Evolutionary conservation across 2,888 invertebrate species (phyloP).

Genomic region (Sepioteuthis lessoniana): DNA sequence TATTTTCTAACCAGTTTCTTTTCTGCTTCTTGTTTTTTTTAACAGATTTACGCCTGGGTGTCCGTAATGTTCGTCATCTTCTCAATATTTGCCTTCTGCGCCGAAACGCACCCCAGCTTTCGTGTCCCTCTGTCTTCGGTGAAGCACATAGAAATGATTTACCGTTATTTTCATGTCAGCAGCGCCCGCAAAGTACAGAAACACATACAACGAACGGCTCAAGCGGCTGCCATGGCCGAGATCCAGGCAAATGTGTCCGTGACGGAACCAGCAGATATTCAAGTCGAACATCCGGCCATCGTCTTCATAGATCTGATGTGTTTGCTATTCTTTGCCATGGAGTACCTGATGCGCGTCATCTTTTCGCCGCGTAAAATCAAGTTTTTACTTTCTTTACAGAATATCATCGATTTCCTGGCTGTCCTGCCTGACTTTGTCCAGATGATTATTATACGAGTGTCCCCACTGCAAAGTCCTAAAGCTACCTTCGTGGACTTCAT

Average conservation of each 20-base stretch:
- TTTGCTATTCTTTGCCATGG: slow-evolving; percentile 70
- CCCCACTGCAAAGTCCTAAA: slow-evolving; percentile 58
- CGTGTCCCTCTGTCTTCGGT: slow-evolving; percentile 55
- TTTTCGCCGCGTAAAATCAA: slow-evolving; percentile 68
- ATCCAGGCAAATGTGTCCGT: background rate
- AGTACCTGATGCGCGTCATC: slow-evolving; percentile 68
- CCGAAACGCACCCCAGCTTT: slow-evolving; percentile 70
- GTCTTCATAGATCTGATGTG: slow-evolving; percentile 69
- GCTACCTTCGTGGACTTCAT: slow-evolving; percentile 69
- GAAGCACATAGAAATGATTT: slow-evolving; percentile 49
- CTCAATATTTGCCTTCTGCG: slow-evolving; percentile 71
- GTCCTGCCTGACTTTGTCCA: slow-evolving; percentile 71
- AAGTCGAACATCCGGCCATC: slow-evolving; percentile 65
- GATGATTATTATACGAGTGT: slow-evolving; percentile 62
- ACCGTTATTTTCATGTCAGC: slow-evolving; percentile 54
- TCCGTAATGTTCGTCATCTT: slow-evolving; percentile 70
- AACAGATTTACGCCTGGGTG: slow-evolving; percentile 70
- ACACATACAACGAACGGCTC: background rate
- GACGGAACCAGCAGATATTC: slow-evolving; percentile 45
- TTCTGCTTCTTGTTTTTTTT: slow-evolving; percentile 47
- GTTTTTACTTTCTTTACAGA: slow-evolving; percentile 69
- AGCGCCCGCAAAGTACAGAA: slow-evolving; percentile 45
- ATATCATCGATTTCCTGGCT: slow-evolving; percentile 71
- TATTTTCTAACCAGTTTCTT: background rate
- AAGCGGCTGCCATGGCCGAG: background rate